Evolutionary conservation across 1,140 invertebrate genomes (phyloP), one percentile per base, ranked within the genome.

Genomic region (Polypedilum pembai): DNA sequence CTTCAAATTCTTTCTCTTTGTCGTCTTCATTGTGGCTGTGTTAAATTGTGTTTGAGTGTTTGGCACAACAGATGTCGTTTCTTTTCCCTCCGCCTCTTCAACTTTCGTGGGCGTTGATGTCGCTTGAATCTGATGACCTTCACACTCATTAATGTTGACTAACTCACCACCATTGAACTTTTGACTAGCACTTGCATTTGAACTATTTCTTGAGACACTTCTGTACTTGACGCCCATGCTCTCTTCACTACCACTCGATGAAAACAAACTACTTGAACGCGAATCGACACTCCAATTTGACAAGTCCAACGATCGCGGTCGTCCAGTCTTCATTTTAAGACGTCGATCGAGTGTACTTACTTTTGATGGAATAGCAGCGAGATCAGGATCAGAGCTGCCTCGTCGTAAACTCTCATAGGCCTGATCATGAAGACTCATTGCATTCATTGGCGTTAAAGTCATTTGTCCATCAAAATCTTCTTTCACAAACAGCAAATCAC

Each of bases 251-350:
- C 91, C 91, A 0, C 91, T 92, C 0, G 90, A 91, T 1, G 90
- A 92, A 78, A 91, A 93, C 10, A 92, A 79, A 18, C 91, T 92
- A 10, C 92, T 93, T 3, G 91, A 90, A 75, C 91, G 87, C 0
- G 92, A 94, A 79, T 94, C 92, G 0, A 94, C 92, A 0, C 92
- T 94, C 91, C 92, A 92, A 79, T 92, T 94, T 2, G 92, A 93
- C 0, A 95, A 80, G 79, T 96, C 93, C 41, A 94, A 82, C 7
- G 92, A 93, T 24, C 92, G 84, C 0, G 92, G 93, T 40, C 92
- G 83, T 7, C 90, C 90, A 1, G 90, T 90, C 78, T 93, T 91
- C 89, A 94, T 91, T 74, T 89, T 86, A 18, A 93, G 80, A 78
- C 92, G 85, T 65, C 92, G 83, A 80, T 94, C 91, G 41, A 94